phyloP scores from a whole-genome alignment of 2,797 vertebrate genomes.

The Gallirallus australis region DNA sequence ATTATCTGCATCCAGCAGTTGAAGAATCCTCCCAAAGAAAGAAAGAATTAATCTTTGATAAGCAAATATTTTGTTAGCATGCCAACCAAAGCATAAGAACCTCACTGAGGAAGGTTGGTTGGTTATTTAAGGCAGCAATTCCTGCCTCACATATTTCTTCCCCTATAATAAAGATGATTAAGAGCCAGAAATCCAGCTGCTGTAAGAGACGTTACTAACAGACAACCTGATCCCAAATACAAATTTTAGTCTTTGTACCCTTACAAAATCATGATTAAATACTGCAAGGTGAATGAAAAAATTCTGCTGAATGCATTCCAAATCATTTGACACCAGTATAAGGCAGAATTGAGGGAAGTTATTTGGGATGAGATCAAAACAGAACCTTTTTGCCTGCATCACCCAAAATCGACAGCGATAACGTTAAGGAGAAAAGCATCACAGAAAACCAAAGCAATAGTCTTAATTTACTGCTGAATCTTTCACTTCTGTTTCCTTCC shows the following conservation, averaged over 20 bases:
- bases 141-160: neutral
- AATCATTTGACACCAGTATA: neutral
- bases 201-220: neutral
- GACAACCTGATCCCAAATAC: neutral
- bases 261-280: neutral
- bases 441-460: conserved; percentile 11
- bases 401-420: neutral
- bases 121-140: conserved; percentile 19
- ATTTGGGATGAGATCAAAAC: neutral
- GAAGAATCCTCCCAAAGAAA: neutral
- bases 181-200: neutral
- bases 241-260: neutral
- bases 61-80: neutral
- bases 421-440: neutral
- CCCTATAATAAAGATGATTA: neutral
- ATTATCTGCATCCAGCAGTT: conserved; percentile 4
- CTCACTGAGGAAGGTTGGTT: neutral
- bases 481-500: conserved; percentile 26
- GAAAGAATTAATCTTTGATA: neutral
- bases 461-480: conserved; percentile 63
- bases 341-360: neutral
- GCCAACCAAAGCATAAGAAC: neutral
- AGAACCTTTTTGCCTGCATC: neutral
- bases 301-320: neutral
- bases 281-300: neutral